These are phyloP conservation scores for Drosophila paulistorum DNA, from an alignment of 1,140 invertebrate genomes.

Conservation along the genomic window DNA sequence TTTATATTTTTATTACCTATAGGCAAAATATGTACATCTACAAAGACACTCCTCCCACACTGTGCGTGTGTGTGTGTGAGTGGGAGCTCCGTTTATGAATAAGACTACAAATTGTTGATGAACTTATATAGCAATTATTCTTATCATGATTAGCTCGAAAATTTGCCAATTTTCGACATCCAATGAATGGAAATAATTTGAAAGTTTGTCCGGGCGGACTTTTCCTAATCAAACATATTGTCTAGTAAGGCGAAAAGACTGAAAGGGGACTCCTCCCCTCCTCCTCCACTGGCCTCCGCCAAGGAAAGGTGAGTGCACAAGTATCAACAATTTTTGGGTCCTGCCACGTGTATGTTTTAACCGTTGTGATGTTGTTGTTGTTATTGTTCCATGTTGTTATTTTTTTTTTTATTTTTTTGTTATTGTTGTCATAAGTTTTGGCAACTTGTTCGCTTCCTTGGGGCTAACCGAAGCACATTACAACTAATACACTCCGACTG, in stretches of 20 bases:
- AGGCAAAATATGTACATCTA: no score
- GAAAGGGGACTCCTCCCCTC: no score
- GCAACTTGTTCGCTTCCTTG: constrained; percentile 62
- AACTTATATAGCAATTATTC: constrained; percentile 56
- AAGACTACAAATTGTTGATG: constrained; percentile 39
- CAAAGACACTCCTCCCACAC: no score
- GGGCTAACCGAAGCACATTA: constrained; percentile 71
- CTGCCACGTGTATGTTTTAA: constrained; percentile 20
- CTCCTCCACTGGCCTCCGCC: no score
- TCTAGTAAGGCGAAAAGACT: constrained; percentile 43
- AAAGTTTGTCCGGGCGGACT: constrained; percentile 54
- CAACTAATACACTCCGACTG: constrained; percentile 76
- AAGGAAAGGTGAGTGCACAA: constrained; percentile 42
- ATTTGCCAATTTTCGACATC: constrained; percentile 41
- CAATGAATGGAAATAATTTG: constrained; percentile 71
- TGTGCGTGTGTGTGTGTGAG: no score
- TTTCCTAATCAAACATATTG: constrained; percentile 74
- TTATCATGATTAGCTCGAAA: constrained; percentile 62
- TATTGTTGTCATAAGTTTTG: constrained; percentile 70
- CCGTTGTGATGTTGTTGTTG: constrained; percentile 22
- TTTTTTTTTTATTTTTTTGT: constrained; percentile 22
- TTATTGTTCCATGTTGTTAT: constrained; percentile 40
- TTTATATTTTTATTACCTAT: no score
- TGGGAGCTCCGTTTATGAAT: background rate
- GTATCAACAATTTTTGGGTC: constrained; percentile 28